Base-by-base conservation (phyloP, 1,140 invertebrate genomes). In the Drosophila pruinosa region DNA sequence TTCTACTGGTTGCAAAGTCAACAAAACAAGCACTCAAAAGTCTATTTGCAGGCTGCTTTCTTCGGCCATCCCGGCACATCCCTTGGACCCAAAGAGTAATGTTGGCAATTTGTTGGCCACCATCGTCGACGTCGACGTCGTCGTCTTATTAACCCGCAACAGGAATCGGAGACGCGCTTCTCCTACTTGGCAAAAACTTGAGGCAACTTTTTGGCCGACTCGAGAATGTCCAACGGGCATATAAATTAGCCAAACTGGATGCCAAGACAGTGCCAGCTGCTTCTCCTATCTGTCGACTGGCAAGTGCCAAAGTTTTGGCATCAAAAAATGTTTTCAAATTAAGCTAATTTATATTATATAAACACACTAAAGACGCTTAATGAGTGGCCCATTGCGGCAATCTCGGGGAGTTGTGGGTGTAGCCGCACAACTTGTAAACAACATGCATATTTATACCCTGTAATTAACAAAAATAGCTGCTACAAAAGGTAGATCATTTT, bases 291-390 rank as follows among this genome's bases (percentile, higher is more conserved):
- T 58, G 22, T 52, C 62, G 53, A 7, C 63, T 34, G 57, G 58
- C 67, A 78, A 74, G 78, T 71, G 68, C 77, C 82, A 88, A 86
- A 86, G 57, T 85, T 85, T 85, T 80, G 81, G 80, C 80, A 86
- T 85, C 80, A 85, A 85, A 85, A 85, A 85, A 85, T 85, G 80
- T 88, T 86, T 86, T 86, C 81, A 86, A 86, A 86, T 86, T 86
- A 86, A 86, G 74, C 82, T 88, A 81, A 86, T 86, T 86, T 88
- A 86, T 88, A 86, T 85, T 61, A 81, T 86, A 88, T 86, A 86
- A 86, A 86, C 70, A 76, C 70, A 73, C 73, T 76, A 76, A 76
- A 76, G 78, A 86, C 82, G 78, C 82, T 76, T 88, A 86, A 86
- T 86, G 81, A 86, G 81, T 64, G 45, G 59, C 58, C 47, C 45